A percentile compares a stretch with the other conserved stretches of the same genome.
These are phyloP conservation scores for Antheraea yamamai DNA, from an alignment of 2,888 invertebrate species.

Conservation along the genomic window DNA sequence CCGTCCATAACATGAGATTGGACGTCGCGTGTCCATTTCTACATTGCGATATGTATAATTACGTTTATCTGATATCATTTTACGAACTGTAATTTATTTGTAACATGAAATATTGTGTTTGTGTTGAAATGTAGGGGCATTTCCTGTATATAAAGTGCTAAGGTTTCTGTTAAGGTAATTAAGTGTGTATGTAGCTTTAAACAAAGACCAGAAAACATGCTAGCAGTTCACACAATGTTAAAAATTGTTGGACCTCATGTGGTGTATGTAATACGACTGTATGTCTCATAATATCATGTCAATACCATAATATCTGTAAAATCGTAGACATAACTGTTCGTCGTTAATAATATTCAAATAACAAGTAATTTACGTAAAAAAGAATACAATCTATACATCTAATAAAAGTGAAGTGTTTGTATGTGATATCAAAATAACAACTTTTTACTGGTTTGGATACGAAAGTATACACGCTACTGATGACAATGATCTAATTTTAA, in stretches of 20 bases:
- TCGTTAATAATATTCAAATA: background rate
- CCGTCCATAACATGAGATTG: conserved; percentile 68
- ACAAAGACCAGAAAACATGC: background rate
- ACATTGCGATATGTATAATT: conserved; percentile 71
- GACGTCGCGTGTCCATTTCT: conserved; percentile 70
- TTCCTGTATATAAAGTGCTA: conserved; percentile 26
- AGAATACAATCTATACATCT: too few species aligned
- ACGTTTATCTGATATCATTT: conserved; percentile 70
- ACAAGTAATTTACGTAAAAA: background rate
- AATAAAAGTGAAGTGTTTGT: too few species aligned
- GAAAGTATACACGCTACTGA: too few species aligned
- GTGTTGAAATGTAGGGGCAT: conserved; percentile 39
- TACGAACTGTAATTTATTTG: conserved; percentile 67
- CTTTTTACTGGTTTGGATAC: too few species aligned
- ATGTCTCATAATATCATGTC: background rate
- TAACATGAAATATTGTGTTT: conserved; percentile 61
- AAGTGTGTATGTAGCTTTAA: background rate
- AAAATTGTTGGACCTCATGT: background rate
- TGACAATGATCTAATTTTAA: too few species aligned
- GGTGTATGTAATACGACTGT: background rate
- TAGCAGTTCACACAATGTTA: background rate
- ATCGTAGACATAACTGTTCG: background rate
- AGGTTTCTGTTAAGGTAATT: background rate
- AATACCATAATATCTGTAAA: background rate
- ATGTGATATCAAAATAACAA: too few species aligned